Percentiles rank a stretch among this genome's conserved stretches.
These are phyloP conservation scores for Rhagoletis zephyria DNA, from an alignment of 1,140 invertebrate genomes.

Conservation along the genomic window DNA sequence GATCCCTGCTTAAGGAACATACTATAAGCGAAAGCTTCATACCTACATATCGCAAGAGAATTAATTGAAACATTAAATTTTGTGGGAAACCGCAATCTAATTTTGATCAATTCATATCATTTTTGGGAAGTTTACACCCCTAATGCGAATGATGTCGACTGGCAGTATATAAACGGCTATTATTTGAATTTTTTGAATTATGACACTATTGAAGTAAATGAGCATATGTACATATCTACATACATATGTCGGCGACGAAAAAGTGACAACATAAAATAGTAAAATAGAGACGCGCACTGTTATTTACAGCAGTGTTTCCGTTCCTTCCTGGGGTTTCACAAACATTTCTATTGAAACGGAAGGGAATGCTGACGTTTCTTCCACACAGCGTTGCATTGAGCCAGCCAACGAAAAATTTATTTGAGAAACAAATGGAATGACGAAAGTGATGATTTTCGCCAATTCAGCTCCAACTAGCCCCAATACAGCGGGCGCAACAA, in stretches of 20 bases:
- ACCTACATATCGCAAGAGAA: too few relatives aligned
- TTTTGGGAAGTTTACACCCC: too few relatives aligned
- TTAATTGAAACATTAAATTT: too few relatives aligned
- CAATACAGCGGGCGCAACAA: conserved; percentile 55
- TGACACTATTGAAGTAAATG: too few relatives aligned
- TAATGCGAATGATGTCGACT: too few relatives aligned
- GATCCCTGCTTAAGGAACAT: too few relatives aligned
- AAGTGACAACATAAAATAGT: neutral
- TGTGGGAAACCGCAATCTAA: too few relatives aligned
- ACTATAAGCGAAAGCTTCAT: too few relatives aligned
- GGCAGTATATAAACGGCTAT: too few relatives aligned
- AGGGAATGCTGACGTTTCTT: neutral
- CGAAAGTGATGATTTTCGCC: conserved; percentile 15
- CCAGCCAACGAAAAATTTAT: neutral
- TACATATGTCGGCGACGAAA: neutral
- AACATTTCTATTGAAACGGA: conserved; percentile 1
- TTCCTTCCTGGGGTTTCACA: neutral
- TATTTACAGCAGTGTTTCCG: conserved; percentile 7
- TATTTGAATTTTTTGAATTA: too few relatives aligned
- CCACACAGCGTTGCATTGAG: conserved; percentile 17
- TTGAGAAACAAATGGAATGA: conserved; percentile 15
- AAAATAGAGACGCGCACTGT: neutral
- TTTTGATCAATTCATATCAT: too few relatives aligned
- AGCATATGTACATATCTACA: too few relatives aligned
- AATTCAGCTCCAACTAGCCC: conserved; percentile 21